Percentiles rank a stretch among this genome's conserved stretches.
These are phyloP conservation scores for Mormyrus iriodes DNA, from an alignment of 2,113 vertebrate species.

Conservation along the genomic window DNA sequence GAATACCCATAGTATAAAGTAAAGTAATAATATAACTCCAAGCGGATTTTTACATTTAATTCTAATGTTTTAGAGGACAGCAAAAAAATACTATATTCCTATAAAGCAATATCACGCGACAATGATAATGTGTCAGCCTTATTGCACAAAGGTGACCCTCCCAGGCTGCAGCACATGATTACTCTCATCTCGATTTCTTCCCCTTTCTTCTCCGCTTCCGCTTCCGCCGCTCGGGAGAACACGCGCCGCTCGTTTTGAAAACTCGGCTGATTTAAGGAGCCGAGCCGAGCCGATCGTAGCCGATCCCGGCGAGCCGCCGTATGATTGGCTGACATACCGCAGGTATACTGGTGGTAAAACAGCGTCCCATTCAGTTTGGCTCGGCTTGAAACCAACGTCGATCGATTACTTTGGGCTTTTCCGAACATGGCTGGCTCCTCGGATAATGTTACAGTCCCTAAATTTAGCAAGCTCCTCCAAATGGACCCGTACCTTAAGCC, in stretches of 20 bases:
- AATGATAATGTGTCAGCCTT: not conserved
- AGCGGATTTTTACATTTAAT: not conserved
- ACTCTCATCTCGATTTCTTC: not conserved
- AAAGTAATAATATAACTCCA: not conserved
- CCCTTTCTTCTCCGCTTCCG: conserved; percentile 2
- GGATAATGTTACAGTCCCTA: conserved; percentile 54
- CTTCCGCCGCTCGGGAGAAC: not conserved
- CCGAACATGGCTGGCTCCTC: conserved; percentile 57
- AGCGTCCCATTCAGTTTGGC: not conserved
- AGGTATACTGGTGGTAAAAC: not conserved
- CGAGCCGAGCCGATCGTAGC: not conserved
- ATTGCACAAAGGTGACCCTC: not conserved
- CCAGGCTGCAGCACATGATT: not conserved
- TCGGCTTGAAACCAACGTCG: conserved; percentile 24
- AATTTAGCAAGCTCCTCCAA: conserved; percentile 54
- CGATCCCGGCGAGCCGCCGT: not conserved
- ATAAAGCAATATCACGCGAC: not conserved
- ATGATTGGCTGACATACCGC: not conserved
- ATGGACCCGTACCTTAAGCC: conserved; percentile 59
- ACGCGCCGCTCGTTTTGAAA: not conserved
- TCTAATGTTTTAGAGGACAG: not conserved
- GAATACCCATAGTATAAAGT: not conserved
- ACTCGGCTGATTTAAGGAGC: not conserved
- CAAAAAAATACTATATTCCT: not conserved
- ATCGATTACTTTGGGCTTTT: conserved; percentile 57